phyloP scores from a whole-genome alignment of 1,140 invertebrate genomes.

The Diorhabda elongata region DNA sequence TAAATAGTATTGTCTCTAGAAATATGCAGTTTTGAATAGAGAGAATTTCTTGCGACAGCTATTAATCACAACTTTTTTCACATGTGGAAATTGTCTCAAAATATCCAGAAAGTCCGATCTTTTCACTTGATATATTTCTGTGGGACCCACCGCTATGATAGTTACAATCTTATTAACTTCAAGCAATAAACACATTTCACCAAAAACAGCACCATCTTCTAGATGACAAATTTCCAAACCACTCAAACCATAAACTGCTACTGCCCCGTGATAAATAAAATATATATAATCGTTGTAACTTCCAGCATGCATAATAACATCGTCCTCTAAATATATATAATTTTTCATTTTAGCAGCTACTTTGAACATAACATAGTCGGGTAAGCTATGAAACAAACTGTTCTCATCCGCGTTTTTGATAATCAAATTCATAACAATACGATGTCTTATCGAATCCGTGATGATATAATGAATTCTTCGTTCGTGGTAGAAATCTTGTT shows the following conservation, averaged over 20 bases:
- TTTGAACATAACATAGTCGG: neutral
- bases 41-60: neutral
- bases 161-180: neutral
- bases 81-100: neutral
- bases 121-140: neutral
- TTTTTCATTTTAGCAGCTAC: neutral
- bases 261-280: neutral
- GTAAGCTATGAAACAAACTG: neutral
- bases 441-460: conserved; percentile 20
- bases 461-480: conserved; percentile 24
- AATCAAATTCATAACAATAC: neutral
- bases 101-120: neutral
- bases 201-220: neutral
- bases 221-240: neutral
- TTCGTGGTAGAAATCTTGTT: conserved; percentile 35
- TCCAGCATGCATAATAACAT: neutral
- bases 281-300: neutral
- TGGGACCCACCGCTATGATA: neutral
- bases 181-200: neutral
- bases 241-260: neutral
- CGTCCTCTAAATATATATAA: neutral
- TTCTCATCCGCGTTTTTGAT: neutral
- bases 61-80: neutral
- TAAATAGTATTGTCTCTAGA: neutral
- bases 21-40: too few relatives aligned